A percentile compares a stretch with the other conserved stretches of the same genome.
phyloP scores from a whole-genome alignment of 2,113 vertebrate genomes.

The Heterocephalus glaber region DNA sequence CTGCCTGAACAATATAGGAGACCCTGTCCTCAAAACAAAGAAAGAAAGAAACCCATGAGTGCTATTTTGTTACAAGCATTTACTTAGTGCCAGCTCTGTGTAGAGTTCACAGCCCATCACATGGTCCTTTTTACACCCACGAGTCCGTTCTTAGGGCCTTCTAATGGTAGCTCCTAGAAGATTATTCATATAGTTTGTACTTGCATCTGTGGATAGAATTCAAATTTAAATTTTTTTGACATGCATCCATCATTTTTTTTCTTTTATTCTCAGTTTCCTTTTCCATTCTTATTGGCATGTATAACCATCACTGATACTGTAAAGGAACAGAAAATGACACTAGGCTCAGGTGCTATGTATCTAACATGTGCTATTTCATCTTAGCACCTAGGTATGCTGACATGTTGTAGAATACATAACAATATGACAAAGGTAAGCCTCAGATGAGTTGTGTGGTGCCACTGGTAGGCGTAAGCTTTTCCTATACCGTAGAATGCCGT shows the following conservation, averaged over 20 bases:
- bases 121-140: background rate
- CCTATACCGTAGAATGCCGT: background rate
- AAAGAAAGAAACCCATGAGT: background rate
- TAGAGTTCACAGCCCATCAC: background rate
- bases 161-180: background rate
- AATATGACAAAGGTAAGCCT: background rate
- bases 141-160: background rate
- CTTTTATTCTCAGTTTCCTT: slow-evolving; percentile 18
- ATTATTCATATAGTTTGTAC: background rate
- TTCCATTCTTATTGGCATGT: slow-evolving; percentile 21
- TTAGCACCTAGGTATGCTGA: background rate
- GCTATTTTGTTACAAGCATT: background rate
- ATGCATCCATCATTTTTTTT: background rate
- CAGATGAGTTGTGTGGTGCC: background rate
- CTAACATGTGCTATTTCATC: background rate
- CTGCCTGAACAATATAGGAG: background rate
- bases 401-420: background rate
- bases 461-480: background rate
- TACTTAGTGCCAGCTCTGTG: background rate
- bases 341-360: background rate
- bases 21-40: background rate
- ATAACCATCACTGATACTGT: background rate
- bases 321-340: background rate
- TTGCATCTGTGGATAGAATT: slow-evolving; percentile 1
- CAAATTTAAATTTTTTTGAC: background rate